Conservation (phyloP, 2,888 invertebrate species). For the Notodonta dromedarius region DNA sequence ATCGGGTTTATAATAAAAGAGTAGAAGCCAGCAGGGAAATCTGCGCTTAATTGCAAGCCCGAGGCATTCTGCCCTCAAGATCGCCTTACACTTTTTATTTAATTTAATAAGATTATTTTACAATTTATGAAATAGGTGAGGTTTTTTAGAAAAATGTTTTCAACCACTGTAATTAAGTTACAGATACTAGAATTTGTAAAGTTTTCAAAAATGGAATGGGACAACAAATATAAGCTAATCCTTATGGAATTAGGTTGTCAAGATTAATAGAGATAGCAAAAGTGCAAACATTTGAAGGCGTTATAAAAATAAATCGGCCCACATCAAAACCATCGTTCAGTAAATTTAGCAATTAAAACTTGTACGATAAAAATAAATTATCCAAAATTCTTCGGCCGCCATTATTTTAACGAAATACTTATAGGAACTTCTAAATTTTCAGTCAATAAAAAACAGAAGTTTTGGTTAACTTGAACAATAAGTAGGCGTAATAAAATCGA, state of each 20-base stretch:
- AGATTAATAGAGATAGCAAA: not conserved
- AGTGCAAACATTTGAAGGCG: slow-evolving; percentile 4
- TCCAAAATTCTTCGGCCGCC: slow-evolving; percentile 13
- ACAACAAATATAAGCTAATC: not conserved
- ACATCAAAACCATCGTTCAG: slow-evolving; percentile 26
- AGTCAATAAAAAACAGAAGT: slow-evolving; percentile 44
- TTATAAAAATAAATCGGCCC: slow-evolving; percentile 15
- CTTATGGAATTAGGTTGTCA: not conserved
- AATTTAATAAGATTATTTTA: not conserved
- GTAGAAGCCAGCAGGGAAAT: slow-evolving; percentile 35
- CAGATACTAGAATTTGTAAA: not conserved
- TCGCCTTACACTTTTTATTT: not conserved
- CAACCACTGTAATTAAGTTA: not conserved
- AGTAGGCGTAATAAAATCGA: slow-evolving; percentile 10
- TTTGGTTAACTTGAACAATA: slow-evolving; percentile 23
- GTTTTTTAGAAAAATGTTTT: not conserved
- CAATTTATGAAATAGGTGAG: not conserved
- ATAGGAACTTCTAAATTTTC: slow-evolving; percentile 34
- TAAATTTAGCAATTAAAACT: slow-evolving; percentile 36
- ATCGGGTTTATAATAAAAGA: slow-evolving; percentile 32
- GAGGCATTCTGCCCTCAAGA: slow-evolving; percentile 19
- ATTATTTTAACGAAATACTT: slow-evolving; percentile 34
- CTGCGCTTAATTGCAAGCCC: slow-evolving; percentile 35
- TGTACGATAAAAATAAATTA: slow-evolving; percentile 31
- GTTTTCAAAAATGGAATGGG: not conserved